Evolutionary conservation across 1,140 invertebrate genomes (phyloP), one percentile per base, ranked within the genome.

Genomic region (Heliconius hewitsoni): DNA sequence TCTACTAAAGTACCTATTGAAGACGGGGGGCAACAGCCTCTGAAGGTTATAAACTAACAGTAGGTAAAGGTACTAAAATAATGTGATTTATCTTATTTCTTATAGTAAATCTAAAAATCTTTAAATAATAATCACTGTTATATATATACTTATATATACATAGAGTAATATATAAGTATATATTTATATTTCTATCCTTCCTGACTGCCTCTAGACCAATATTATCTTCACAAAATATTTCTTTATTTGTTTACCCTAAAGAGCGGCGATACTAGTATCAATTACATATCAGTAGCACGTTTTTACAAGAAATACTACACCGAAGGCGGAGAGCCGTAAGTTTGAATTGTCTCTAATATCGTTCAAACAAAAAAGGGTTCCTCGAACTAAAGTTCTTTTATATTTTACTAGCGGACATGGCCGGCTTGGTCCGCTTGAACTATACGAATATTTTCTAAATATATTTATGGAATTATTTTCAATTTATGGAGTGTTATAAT

Each of bases 321-420:
- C 42, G 76, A 66, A 16, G 77, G 71, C 78, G 73, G 77, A 79
- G 80, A 78, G 75, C 74, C 71, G 81, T 71, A 72, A 75, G 77
- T 81, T 79, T 52, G 82, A 74, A 16, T 78, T 79, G 72, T 73
- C 71, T 75, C 71, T 30, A 73, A 79, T 84, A 85, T 89, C 85
- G 83, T 83, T 87, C 86, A 90, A 85, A 86, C 74, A 73, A 60
- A 66, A 66, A 66, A 66, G 60, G 60, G 60, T 66, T 27, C 9
- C 60, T 66, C 60, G 60, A 30, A 66, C 27, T 27, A 16, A 30
- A 2, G 19, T 66, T 30, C n/a, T 66, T 66, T 4, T 27, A 2
- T 66, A 66, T 6, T 27, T 30, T 30, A 66, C 27, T 66, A 37
- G 34, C 1, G 5, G 5, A 6, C 34, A 0, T 0, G 34, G 5